phyloP scores from a whole-genome alignment of 2,113 vertebrate species.

The Clarias magur region DNA sequence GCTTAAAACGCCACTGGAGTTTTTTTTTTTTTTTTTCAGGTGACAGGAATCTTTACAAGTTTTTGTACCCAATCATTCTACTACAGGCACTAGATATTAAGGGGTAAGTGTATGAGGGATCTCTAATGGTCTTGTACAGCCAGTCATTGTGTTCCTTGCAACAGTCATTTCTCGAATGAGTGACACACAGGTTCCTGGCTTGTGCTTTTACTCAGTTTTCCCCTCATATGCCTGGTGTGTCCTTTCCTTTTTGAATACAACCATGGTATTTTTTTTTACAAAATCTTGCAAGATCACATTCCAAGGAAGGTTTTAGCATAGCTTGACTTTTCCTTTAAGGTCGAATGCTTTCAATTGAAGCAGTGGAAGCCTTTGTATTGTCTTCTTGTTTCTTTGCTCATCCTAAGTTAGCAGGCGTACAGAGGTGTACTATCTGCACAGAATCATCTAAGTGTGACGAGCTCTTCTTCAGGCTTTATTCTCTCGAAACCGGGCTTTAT shows the following conservation, averaged over 20 bases:
- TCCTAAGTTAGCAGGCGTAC: conserved; percentile 67
- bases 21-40: not conserved
- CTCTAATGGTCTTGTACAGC: conserved; percentile 36
- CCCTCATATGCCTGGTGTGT: conserved; percentile 15
- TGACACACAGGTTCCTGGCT: conserved; percentile 55
- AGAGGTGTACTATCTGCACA: conserved; percentile 57
- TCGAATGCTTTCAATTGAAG: conserved; percentile 50
- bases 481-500: not conserved
- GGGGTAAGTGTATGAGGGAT: conserved; percentile 5
- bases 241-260: not conserved
- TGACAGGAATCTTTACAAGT: not conserved
- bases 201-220: conserved; percentile 50
- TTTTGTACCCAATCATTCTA: conserved; percentile 35
- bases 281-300: conserved; percentile 45
- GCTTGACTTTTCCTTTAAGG: conserved; percentile 51
- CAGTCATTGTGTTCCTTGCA: conserved; percentile 55
- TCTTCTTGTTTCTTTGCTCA: conserved; percentile 57
- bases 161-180: conserved; percentile 45
- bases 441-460: conserved; percentile 68
- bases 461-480: conserved; percentile 51
- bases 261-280: not conserved
- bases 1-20: too few relatives aligned
- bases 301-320: conserved; percentile 41
- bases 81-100: conserved; percentile 16
- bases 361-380: conserved; percentile 49